Percentiles rank a stretch among this genome's conserved stretches.
phyloP scores from a whole-genome alignment of 2,888 invertebrate species.

The Sthenelais limicola region DNA sequence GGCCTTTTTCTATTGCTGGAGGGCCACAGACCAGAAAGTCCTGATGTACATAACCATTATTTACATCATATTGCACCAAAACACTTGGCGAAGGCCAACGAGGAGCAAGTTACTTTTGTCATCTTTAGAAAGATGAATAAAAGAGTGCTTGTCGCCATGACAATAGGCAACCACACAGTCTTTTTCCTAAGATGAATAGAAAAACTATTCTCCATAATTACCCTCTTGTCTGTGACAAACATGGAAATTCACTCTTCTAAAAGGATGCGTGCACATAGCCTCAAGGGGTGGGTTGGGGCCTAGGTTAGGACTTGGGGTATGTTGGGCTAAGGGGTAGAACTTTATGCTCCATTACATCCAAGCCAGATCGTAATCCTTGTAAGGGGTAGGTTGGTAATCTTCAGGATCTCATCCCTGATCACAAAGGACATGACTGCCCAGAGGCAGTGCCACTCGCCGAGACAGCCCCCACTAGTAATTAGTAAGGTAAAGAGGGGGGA shows the following conservation, averaged over 20 bases:
- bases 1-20: no score
- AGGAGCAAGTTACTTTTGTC: slow-evolving; percentile 22
- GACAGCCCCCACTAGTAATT: not conserved
- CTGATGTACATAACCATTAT: slow-evolving; percentile 4
- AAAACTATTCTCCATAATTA: slow-evolving; percentile 31
- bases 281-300: slow-evolving; percentile 1
- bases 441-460: not conserved
- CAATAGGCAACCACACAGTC: not conserved
- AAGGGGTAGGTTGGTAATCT: not conserved
- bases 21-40: no score
- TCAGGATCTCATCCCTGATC: slow-evolving; percentile 26
- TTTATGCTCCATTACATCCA: slow-evolving; percentile 8
- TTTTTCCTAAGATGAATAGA: not conserved
- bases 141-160: not conserved
- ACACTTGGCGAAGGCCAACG: slow-evolving; percentile 14
- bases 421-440: slow-evolving; percentile 10
- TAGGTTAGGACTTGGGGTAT: not conserved
- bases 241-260: slow-evolving; percentile 13
- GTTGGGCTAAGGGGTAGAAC: not conserved
- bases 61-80: not conserved
- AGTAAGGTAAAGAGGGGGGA: slow-evolving; percentile 5
- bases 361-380: slow-evolving; percentile 22
- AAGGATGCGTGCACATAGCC: slow-evolving; percentile 14
- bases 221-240: slow-evolving; percentile 23
- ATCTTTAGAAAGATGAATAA: slow-evolving; percentile 24